Conservation (phyloP, 2,797 vertebrate genomes). For the Cyclura pinguis region DNA sequence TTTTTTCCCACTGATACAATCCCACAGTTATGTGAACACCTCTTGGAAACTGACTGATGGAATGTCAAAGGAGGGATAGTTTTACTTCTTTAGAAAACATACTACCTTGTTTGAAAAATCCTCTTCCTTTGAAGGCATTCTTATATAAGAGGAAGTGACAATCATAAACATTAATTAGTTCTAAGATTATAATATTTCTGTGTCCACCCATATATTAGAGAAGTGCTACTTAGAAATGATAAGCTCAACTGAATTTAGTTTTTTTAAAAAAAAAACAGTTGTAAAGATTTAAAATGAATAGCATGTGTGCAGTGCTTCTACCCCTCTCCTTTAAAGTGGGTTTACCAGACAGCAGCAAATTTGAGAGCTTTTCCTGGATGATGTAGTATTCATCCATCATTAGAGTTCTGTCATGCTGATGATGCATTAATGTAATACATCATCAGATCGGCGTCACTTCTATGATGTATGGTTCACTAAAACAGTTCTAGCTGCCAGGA, state of each 20-base stretch:
- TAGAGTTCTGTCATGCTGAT: constrained; percentile 62
- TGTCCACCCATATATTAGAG: constrained; percentile 44
- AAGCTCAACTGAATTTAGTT: constrained; percentile 36
- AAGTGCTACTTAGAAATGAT: constrained; percentile 54
- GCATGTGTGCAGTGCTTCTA: not conserved
- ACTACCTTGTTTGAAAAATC: constrained; percentile 56
- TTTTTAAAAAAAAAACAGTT: not conserved
- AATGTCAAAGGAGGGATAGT: constrained; percentile 26
- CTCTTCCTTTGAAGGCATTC: constrained; percentile 45
- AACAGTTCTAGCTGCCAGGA: constrained; percentile 58
- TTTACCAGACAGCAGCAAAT: constrained; percentile 62
- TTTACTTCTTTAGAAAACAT: constrained; percentile 61
- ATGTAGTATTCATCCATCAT: constrained; percentile 77
- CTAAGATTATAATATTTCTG: constrained; percentile 30
- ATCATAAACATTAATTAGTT: constrained; percentile 52
- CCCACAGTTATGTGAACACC: not conserved
- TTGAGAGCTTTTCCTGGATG: constrained; percentile 74
- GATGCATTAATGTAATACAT: constrained; percentile 79
- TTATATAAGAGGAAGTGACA: constrained; percentile 48
- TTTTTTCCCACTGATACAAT: not conserved
- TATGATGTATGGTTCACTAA: constrained; percentile 71
- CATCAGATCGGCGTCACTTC: constrained; percentile 69
- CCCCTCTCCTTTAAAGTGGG: constrained; percentile 44
- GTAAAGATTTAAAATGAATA: constrained; percentile 66
- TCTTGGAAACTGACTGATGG: constrained; percentile 48